Evolutionary conservation across 2,113 vertebrate genomes (phyloP).

Genomic region (Pseudorectes ferrugineus): DNA sequence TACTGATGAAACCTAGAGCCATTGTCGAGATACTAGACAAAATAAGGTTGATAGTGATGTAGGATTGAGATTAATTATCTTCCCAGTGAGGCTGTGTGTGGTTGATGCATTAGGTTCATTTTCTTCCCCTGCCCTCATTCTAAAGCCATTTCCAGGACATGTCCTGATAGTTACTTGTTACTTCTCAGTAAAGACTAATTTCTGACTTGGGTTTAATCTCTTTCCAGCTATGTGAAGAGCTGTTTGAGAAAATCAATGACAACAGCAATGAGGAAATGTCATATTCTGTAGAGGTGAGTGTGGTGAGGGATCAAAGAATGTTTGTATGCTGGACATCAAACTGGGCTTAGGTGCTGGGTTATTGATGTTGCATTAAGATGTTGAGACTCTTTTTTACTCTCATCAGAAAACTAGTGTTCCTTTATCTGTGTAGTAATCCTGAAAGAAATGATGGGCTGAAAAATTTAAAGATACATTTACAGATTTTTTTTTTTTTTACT

Average conservation of each 20-base stretch:
- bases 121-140: background rate
- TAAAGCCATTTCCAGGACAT: background rate
- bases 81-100: background rate
- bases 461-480: background rate
- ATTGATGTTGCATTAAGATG: background rate
- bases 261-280: slow-evolving; percentile 93
- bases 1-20: background rate
- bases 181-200: background rate
- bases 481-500: background rate
- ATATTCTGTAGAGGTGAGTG: slow-evolving; percentile 88
- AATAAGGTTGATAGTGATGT: background rate
- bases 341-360: background rate
- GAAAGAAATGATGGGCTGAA: background rate
- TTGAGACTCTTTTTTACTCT: background rate
- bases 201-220: slow-evolving; percentile 3
- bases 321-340: background rate
- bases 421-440: background rate
- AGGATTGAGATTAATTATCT: background rate
- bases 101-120: background rate
- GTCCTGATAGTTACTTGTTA: background rate
- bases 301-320: background rate
- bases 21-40: background rate
- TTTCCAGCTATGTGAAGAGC: slow-evolving; percentile 92
- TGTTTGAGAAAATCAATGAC: slow-evolving; percentile 98
- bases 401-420: background rate